These are phyloP conservation scores for Azorinus chamasolen DNA, from an alignment of 2,888 invertebrate species.

Conservation along the genomic window DNA sequence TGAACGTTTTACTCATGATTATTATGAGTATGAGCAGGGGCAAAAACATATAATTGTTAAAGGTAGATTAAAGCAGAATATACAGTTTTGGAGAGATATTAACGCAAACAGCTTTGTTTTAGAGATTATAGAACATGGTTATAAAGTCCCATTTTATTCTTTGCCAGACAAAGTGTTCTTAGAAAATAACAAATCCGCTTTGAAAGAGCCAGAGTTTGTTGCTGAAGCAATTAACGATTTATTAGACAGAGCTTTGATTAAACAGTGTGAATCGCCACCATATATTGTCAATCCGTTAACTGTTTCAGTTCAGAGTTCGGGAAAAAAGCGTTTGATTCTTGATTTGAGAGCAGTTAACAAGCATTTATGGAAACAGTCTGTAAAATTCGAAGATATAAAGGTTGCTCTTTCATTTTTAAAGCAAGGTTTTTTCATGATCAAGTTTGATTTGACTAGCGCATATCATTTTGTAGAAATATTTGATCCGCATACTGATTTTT, in stretches of 20 bases:
- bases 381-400: conserved; percentile 24
- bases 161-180: conserved; percentile 5
- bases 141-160: no score
- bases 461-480: conserved; percentile 42
- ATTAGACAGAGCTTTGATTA: conserved; percentile 24
- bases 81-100: conserved; percentile 17
- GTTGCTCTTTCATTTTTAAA: conserved; percentile 18
- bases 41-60: conserved; percentile 41
- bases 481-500: conserved; percentile 20
- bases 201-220: conserved; percentile 29
- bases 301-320: conserved; percentile 19
- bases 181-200: conserved; percentile 36
- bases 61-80: conserved; percentile 17
- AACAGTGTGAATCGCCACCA: conserved; percentile 12
- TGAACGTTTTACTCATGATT: conserved; percentile 18
- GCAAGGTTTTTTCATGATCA: conserved; percentile 17
- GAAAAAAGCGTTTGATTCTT: conserved; percentile 33
- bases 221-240: conserved; percentile 13
- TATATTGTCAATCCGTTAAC: conserved; percentile 35
- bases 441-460: conserved; percentile 19
- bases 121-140: conserved; percentile 11
- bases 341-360: conserved; percentile 33
- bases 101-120: conserved; percentile 10
- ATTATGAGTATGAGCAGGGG: conserved; percentile 52
- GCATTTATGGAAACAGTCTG: conserved; percentile 25